phyloP scores from a whole-genome alignment of 2,797 vertebrate genomes.

The Antrozous pallidus region DNA sequence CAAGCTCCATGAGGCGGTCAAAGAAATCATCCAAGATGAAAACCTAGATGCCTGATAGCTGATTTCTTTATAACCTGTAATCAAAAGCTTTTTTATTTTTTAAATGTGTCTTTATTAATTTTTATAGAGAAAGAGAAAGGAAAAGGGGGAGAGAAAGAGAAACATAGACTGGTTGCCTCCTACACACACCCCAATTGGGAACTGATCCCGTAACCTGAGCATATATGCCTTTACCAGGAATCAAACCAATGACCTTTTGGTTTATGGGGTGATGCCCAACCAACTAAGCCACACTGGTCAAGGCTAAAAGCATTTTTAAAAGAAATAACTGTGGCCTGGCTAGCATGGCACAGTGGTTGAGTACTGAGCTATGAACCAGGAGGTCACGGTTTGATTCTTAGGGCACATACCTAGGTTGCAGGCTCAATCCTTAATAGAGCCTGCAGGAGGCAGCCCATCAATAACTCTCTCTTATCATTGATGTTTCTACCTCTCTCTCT shows the following conservation, averaged over 20 bases:
- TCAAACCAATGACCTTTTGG: not conserved
- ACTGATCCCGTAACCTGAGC: not conserved
- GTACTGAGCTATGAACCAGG: too few relatives aligned
- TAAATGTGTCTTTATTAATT: not conserved
- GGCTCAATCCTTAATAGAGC: too few relatives aligned
- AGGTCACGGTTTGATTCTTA: too few relatives aligned
- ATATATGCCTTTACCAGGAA: not conserved
- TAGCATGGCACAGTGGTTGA: too few relatives aligned
- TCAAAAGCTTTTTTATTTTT: not conserved
- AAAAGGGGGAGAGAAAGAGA: not conserved
- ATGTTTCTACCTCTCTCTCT: too few relatives aligned
- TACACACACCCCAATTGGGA: not conserved
- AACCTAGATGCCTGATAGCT: not conserved
- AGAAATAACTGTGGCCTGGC: not conserved
- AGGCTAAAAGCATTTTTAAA: not conserved
- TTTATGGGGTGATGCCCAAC: not conserved
- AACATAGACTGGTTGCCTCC: not conserved
- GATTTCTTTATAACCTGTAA: not conserved
- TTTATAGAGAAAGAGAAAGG: not conserved
- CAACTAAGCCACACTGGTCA: not conserved
- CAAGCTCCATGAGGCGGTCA: not conserved
- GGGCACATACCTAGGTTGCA: too few relatives aligned
- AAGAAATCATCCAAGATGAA: not conserved
- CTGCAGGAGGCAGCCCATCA: too few relatives aligned
- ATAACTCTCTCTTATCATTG: too few relatives aligned